Evolutionary conservation across 2,113 vertebrate species (phyloP), one percentile per base, ranked within the genome.

Genomic region (Psittacara wagleri): DNA sequence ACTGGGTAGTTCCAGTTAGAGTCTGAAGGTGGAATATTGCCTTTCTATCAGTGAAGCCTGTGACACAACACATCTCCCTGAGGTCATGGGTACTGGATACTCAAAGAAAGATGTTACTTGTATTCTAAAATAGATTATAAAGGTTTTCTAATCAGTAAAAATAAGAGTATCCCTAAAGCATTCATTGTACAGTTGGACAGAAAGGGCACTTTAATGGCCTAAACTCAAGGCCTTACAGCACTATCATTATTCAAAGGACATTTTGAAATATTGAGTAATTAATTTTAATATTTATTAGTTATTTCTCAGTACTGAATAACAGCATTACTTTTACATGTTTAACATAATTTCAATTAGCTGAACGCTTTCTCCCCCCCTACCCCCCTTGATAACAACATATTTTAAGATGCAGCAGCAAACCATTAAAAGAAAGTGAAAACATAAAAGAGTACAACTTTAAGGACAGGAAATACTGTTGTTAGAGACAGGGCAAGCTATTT

Each of bases 1-100:
- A 76, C 72, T 85, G 96, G 97, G 80, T 96, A 93, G 85, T 89
- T 98, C 96, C 96, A 98, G 96, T 98, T 98, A 98, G 91, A 96
- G 90, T 92, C 83, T 96, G 91, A 95, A 97, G 95, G 91, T 97
- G 82, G 75, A 92, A 94, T 80, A 85, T 86, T 97, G 96, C 91
- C 95, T 96, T 97, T 97, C 97, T 94, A 96, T 98, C 95, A 98
- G 93, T 97, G 94, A 97, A 91, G 86, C 90, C 88, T 82, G 92
- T 97, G 97, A 97, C 94, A 97, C 79, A 97, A 86, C 95, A 95
- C 79, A 97, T 95, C 82, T 96, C 94, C 86, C 95, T 83, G 81
- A 97, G 96, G 96, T 96, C 95, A 91, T 64, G 72, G 94, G 86
- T 96, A 92, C 82, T 90, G 76, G 81, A 86, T 91, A 83, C 77